Evolutionary conservation across 2,113 vertebrate genomes (phyloP), one percentile per base, ranked within the genome.

Genomic region (Propithecus coquereli): DNA sequence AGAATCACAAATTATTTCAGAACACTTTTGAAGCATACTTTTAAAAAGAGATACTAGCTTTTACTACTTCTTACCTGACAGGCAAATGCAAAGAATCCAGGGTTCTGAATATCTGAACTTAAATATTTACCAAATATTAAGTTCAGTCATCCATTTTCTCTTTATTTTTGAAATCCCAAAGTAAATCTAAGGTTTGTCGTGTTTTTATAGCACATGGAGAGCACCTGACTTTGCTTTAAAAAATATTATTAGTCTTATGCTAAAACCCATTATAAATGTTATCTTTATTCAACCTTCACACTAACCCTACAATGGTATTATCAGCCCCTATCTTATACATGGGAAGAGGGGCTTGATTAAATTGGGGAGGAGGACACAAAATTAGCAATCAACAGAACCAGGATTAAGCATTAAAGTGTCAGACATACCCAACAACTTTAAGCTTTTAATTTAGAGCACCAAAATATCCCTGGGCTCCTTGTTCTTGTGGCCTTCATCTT

Each of bases 131-230:
- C 47, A 85, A 70, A 95, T 43, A 25, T 61, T 82, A 91, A 88
- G n/a, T 59, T 57, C 17, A 71, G 45, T 27, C 18, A 65, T n/a
- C n/a, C 45, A 93, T 93, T 71, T 91, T 95, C 74, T 95, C 87
- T 74, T 50, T 12, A 90, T 43, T 85, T 93, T 66, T 90, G 14
- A 96, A 96, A 91, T 70, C 61, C 40, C 79, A 86, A 96, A 81
- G 20, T 47, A 37, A 86, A 11, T 3, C 32, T 76, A 74, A 80
- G n/a, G n/a, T 94, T 70, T 95, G 82, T 87, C n/a, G 80, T 84
- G 2, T 87, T 93, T 84, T 81, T 77, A 71, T 43, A 86, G 22
- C 40, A 84, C 37, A 87, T 59, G 25, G 50, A 79, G 3, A 54
- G 34, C 37, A 88, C 54, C 68, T 82, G 32, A 16, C 74, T 82